Percentiles rank a stretch among this genome's conserved stretches.
Evolutionary conservation across 1,140 invertebrate genomes (phyloP).

Genomic region (Himalopsyche phryganea): DNA sequence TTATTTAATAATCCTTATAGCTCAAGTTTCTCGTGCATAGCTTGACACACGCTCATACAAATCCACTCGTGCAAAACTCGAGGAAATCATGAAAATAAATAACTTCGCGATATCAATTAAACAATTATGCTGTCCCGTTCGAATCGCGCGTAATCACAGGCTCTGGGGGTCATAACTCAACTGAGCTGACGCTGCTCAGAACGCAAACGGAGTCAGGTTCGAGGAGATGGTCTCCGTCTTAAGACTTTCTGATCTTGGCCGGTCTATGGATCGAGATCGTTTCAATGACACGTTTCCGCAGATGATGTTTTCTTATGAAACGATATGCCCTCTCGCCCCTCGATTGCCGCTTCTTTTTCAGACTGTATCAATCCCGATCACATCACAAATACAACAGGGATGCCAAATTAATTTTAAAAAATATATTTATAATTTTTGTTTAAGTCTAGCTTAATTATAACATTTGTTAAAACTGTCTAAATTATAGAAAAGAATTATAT

Average conservation of each 20-base stretch:
- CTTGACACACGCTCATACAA: background rate
- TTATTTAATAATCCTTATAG: too few species aligned
- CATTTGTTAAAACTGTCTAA: too few species aligned
- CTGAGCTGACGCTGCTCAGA: conserved; percentile 4
- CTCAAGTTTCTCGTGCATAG: too few species aligned
- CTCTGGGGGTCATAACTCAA: conserved; percentile 33
- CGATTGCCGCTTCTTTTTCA: too few species aligned
- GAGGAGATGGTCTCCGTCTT: background rate
- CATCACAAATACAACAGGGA: too few species aligned
- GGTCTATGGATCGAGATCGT: conserved; percentile 4
- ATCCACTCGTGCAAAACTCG: conserved; percentile 30
- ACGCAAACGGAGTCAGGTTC: conserved; percentile 6
- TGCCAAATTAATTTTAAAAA: too few species aligned
- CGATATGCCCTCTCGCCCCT: background rate
- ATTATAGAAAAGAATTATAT: too few species aligned
- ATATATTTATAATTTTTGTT: too few species aligned
- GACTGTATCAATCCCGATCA: too few species aligned
- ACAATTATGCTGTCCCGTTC: conserved; percentile 36
- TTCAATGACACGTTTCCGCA: conserved; percentile 27
- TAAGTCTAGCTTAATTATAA: too few species aligned
- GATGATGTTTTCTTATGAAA: conserved; percentile 25
- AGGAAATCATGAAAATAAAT: conserved; percentile 36
- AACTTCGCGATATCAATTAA: conserved; percentile 36
- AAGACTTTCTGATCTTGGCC: conserved; percentile 5
- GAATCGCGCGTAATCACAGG: conserved; percentile 35